Evolutionary conservation across 2,888 invertebrate genomes (phyloP), one percentile per base, ranked within the genome.

Genomic region (Morpho deidamia): DNA sequence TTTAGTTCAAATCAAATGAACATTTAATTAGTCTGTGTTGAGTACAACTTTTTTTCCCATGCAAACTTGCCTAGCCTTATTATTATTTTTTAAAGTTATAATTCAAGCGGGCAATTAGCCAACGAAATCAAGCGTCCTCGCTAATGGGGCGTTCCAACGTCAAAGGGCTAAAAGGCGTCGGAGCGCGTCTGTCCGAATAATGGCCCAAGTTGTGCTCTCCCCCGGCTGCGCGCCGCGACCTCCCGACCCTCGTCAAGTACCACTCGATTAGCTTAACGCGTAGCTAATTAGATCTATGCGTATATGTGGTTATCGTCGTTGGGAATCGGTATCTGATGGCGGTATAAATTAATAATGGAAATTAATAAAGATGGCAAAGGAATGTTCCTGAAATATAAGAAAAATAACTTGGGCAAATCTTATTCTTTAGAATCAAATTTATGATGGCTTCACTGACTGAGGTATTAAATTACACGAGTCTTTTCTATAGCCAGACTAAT

Each of bases 101-200:
- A 72, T 72, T 70, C 73, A 78, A 83, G 83, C 83, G 81, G 82
- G 80, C 84, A 86, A 87, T 87, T 88, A 87, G 81, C 81, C 71
- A 75, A 70, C 73, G 80, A 78, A 87, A 86, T 87, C 84, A 84
- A 87, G 76, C 76, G 79, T 80, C 79, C 73, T 83, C 83, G 83
- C 81, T 89, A 88, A 87, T 88, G 85, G 84, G 81, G 74, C 78
- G 80, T 82, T 83, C 47, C 81, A 74, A 83, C 84, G 86, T 87
- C 85, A 88, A 87, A 87, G 83, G 80, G 82, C 83, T 82, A 78
- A 83, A 81, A 84, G 82, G 85, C 84, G 85, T 83, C 71, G 71
- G 78, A 83, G 82, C 85, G 83, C 76, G 81, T 79, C 85, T 84
- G 83, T 82, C 84, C 82, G 83, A 82, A 86, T 87, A 48, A 87